A percentile compares a stretch with the other conserved stretches of the same genome.
Evolutionary conservation across 1,140 invertebrate species (phyloP).

Genomic region (Drosophila biarmipes): DNA sequence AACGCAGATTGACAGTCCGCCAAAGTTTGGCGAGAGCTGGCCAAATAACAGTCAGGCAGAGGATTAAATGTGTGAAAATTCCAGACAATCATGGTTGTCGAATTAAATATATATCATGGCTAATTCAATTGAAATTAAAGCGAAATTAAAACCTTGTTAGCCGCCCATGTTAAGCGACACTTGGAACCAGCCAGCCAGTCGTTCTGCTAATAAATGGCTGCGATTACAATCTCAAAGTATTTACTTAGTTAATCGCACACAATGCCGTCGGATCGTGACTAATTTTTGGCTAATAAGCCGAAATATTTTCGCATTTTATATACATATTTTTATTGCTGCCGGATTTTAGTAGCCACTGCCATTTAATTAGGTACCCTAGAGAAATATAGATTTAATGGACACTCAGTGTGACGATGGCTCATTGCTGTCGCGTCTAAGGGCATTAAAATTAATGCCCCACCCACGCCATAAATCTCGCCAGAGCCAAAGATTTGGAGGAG

Average conservation of each 20-base stretch:
- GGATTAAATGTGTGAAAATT: slow-evolving; percentile 31
- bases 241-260: slow-evolving; percentile 39
- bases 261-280: slow-evolving; percentile 28
- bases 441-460: slow-evolving; percentile 64
- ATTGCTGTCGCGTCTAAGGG: slow-evolving; percentile 43
- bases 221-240: slow-evolving; percentile 33
- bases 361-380: slow-evolving; percentile 60
- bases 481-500: slow-evolving; percentile 10
- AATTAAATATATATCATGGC: slow-evolving; percentile 21
- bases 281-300: slow-evolving; percentile 23
- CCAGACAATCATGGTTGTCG: background rate
- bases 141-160: slow-evolving; percentile 42
- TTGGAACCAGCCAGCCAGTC: slow-evolving; percentile 29
- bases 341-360: slow-evolving; percentile 57
- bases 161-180: slow-evolving; percentile 47
- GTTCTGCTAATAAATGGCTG: slow-evolving; percentile 36
- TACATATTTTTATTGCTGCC: slow-evolving; percentile 45
- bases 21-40: slow-evolving; percentile 6
- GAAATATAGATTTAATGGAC: slow-evolving; percentile 58
- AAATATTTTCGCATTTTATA: slow-evolving; percentile 22
- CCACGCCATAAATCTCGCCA: slow-evolving; percentile 27
- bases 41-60: slow-evolving; percentile 12
- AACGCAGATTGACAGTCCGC: slow-evolving; percentile 15
- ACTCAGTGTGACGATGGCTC: slow-evolving; percentile 41
- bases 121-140: slow-evolving; percentile 50